Percentiles rank a stretch among this genome's conserved stretches.
Conservation (phyloP, 2,888 invertebrate species). For the Archaeoteleia sp. region DNA sequence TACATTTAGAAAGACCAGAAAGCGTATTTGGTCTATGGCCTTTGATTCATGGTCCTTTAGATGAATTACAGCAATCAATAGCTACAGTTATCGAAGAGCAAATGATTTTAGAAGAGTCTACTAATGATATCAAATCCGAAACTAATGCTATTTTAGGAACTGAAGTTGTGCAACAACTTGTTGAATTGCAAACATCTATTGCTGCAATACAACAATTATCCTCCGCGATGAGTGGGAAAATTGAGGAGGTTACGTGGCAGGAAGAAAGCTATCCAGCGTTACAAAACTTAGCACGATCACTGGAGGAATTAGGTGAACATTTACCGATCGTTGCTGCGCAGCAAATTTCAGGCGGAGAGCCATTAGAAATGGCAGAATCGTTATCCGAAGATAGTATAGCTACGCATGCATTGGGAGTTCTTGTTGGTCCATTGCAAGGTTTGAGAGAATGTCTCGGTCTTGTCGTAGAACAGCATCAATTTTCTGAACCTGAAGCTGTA, state of each 20-base stretch:
- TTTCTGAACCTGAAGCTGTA: slow-evolving; percentile 39
- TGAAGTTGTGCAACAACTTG: slow-evolving; percentile 49
- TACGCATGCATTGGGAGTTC: slow-evolving; percentile 34
- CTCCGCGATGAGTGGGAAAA: slow-evolving; percentile 39
- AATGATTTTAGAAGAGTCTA: slow-evolving; percentile 30
- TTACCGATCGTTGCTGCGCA: slow-evolving; percentile 47
- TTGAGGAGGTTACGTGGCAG: slow-evolving; percentile 48
- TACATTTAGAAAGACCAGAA: slow-evolving; percentile 30
- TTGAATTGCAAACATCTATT: slow-evolving; percentile 53
- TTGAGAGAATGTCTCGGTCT: slow-evolving; percentile 55
- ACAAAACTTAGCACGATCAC: slow-evolving; percentile 52
- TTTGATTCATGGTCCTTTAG: slow-evolving; percentile 63
- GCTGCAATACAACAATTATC: slow-evolving; percentile 55
- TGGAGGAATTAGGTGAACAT: slow-evolving; percentile 55
- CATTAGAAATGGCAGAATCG: slow-evolving; percentile 23
- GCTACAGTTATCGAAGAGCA: slow-evolving; percentile 61
- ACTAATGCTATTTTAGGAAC: slow-evolving; percentile 2
- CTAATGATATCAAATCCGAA: slow-evolving; percentile 12
- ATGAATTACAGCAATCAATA: slow-evolving; percentile 73
- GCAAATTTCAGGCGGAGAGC: slow-evolving; percentile 26
- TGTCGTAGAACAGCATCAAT: slow-evolving; percentile 51
- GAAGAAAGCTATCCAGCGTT: slow-evolving; percentile 56
- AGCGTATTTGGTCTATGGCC: slow-evolving; percentile 52
- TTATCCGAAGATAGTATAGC: slow-evolving; percentile 11
- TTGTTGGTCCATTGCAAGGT: slow-evolving; percentile 51